A percentile compares a stretch with the other conserved stretches of the same genome.
phyloP scores from a whole-genome alignment of 1,140 invertebrate genomes.

The Drosophila cardini region DNA sequence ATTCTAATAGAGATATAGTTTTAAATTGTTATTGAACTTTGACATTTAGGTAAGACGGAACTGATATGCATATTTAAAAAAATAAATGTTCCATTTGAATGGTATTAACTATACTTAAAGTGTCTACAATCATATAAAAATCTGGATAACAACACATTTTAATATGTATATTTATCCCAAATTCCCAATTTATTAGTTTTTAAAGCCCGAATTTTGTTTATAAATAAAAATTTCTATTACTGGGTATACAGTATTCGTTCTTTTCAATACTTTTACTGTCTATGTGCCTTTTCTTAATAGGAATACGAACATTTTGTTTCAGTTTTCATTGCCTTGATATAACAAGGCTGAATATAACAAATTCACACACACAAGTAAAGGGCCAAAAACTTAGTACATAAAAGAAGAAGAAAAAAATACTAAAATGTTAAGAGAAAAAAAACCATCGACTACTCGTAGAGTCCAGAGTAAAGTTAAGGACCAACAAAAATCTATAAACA shows the following conservation, averaged over 20 bases:
- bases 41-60: too few relatives aligned
- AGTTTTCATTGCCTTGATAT: slow-evolving; percentile 19
- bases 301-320: slow-evolving; percentile 3
- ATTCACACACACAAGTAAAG: not conserved
- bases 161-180: too few relatives aligned
- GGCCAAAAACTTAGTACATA: not conserved
- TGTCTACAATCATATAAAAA: too few relatives aligned
- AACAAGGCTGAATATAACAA: not conserved
- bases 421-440: not conserved
- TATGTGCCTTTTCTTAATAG: not conserved
- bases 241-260: not conserved
- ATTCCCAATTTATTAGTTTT: too few relatives aligned
- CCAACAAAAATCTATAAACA: slow-evolving; percentile 7
- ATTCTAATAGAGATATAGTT: too few relatives aligned
- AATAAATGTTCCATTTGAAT: too few relatives aligned
- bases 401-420: not conserved
- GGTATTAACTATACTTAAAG: too few relatives aligned
- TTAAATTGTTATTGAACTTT: too few relatives aligned
- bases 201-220: too few relatives aligned
- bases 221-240: too few relatives aligned
- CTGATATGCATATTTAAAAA: too few relatives aligned
- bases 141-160: too few relatives aligned
- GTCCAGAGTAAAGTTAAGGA: slow-evolving; percentile 3
- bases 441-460: not conserved
- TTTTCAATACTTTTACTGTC: not conserved